phyloP scores from a whole-genome alignment of 2,888 invertebrate species.

The Nomada lathburiana region DNA sequence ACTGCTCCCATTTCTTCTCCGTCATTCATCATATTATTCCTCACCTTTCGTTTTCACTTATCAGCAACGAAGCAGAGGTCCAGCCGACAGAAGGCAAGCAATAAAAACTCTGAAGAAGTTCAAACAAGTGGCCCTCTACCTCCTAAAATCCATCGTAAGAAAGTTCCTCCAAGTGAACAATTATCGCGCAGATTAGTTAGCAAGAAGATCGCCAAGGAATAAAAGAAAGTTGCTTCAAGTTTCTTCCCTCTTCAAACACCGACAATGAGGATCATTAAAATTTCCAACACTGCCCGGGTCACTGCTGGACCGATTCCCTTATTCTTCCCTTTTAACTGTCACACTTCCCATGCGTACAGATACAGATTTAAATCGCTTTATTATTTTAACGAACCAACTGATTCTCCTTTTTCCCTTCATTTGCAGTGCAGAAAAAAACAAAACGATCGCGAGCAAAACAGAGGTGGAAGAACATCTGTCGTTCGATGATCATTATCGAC shows the following conservation, averaged over 20 bases:
- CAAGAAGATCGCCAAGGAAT: background rate
- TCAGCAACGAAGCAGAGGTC: background rate
- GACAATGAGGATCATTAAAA: background rate
- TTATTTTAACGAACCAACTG: background rate
- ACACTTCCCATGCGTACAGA: no score
- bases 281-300: background rate
- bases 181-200: constrained; percentile 9
- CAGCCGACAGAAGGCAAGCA: background rate
- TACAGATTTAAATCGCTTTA: background rate
- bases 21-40: background rate
- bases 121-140: background rate
- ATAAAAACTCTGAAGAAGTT: background rate
- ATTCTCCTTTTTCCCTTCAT: background rate
- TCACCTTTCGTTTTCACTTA: background rate
- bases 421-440: background rate
- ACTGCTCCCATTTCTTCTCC: background rate
- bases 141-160: background rate
- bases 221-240: background rate
- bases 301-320: background rate
- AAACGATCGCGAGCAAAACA: background rate
- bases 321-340: background rate
- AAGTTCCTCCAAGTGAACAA: background rate
- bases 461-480: constrained; percentile 20
- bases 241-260: background rate
- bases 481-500: constrained; percentile 27